Conservation (phyloP, 64 coral and sea anemone species). For the Dendrophyllia cribrosa region DNA sequence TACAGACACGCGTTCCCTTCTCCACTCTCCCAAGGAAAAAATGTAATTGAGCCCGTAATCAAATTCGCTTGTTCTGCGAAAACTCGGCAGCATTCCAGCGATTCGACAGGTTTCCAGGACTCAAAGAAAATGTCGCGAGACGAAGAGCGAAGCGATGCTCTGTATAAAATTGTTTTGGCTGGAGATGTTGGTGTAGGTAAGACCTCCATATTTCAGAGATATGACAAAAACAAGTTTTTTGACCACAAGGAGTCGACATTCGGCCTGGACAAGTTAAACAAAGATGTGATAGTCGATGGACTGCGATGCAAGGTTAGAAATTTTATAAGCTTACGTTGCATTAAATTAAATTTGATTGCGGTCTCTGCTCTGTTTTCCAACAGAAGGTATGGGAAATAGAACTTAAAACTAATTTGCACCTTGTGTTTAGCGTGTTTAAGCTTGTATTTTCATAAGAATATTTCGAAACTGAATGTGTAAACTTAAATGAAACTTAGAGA, state of each 20-base stretch:
- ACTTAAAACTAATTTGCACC: too few species aligned
- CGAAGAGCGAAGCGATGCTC: background rate
- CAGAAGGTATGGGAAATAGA: too few species aligned
- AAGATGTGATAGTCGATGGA: conserved; percentile 38
- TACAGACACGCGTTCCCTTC: too few species aligned
- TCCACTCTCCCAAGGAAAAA: background rate
- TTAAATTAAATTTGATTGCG: background rate
- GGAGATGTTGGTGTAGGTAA: conserved; percentile 91
- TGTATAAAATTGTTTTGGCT: conserved; percentile 89
- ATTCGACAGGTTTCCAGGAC: too few species aligned
- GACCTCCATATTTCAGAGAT: conserved; percentile 80
- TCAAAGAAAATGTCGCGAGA: too few species aligned
- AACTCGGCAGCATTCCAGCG: too few species aligned
- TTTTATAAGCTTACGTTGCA: background rate
- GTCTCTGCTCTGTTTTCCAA: background rate
- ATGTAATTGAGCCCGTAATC: background rate
- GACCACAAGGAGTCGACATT: conserved; percentile 53
- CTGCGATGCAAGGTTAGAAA: conserved; percentile 69
- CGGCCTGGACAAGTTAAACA: conserved; percentile 77
- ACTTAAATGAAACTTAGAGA: too few species aligned
- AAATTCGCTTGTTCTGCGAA: too few species aligned
- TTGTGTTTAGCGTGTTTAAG: too few species aligned
- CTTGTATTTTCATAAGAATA: too few species aligned
- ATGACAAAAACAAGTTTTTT: conserved; percentile 75
- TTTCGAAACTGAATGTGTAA: too few species aligned